Conservation (phyloP, 1,140 invertebrate genomes). For the Proctacanthus coquilletti region DNA sequence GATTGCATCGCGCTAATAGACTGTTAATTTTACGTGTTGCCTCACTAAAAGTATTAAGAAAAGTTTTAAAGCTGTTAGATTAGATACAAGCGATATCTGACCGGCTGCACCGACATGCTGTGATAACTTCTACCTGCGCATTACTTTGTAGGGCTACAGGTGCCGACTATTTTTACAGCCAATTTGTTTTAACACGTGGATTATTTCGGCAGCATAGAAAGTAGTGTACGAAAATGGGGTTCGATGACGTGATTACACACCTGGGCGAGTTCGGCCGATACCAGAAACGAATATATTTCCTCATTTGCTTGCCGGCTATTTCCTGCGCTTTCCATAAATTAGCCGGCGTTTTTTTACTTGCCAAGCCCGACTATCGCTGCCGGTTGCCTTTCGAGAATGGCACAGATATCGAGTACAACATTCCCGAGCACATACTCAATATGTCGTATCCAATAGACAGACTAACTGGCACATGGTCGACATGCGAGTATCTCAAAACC, state of each 20-base stretch:
- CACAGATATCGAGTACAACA: constrained; percentile 33
- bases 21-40: too few relatives aligned
- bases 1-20: too few relatives aligned
- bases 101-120: too few relatives aligned
- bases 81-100: too few relatives aligned
- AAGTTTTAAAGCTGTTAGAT: too few relatives aligned
- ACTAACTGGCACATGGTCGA: constrained; percentile 30
- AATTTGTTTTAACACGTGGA: too few relatives aligned
- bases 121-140: too few relatives aligned
- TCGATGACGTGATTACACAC: constrained; percentile 50
- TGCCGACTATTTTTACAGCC: too few relatives aligned
- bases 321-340: constrained; percentile 62
- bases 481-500: constrained; percentile 33
- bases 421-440: constrained; percentile 31
- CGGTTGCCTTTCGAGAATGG: constrained; percentile 37
- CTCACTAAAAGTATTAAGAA: too few relatives aligned
- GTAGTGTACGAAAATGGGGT: constrained; percentile 38
- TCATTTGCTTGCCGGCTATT: constrained; percentile 56
- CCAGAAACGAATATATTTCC: constrained; percentile 51
- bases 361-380: constrained; percentile 46
- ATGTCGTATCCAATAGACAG: constrained; percentile 38
- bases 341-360: constrained; percentile 53
- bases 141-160: too few relatives aligned
- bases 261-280: constrained; percentile 61
- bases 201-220: too few relatives aligned